phyloP scores from a whole-genome alignment of 2,113 vertebrate genomes.

The Hirundichthys speculiger region DNA sequence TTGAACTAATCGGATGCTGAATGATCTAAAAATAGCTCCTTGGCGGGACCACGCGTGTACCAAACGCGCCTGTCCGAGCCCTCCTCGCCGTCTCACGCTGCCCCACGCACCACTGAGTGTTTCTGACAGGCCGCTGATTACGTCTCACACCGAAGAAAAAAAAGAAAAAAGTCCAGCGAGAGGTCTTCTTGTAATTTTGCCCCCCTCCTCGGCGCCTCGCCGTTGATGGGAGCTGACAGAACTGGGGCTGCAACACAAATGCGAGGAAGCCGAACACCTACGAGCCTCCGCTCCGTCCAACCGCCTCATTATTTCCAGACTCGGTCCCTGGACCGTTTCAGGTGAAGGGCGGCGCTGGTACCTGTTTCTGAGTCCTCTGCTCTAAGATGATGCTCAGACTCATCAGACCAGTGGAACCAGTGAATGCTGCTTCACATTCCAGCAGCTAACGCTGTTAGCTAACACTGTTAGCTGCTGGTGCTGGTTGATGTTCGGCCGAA shows the following conservation, averaged over 20 bases:
- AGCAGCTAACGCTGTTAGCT: no score
- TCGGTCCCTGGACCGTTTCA: slow-evolving; percentile 12
- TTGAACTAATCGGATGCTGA: no score
- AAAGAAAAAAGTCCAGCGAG: not conserved
- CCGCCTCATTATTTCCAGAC: slow-evolving; percentile 35
- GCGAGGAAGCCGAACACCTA: slow-evolving; percentile 32
- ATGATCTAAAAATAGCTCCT: no score
- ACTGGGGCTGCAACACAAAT: slow-evolving; percentile 57
- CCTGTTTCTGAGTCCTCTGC: not conserved
- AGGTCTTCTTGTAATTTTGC: slow-evolving; percentile 36
- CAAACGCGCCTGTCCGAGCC: not conserved
- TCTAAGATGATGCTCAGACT: no score
- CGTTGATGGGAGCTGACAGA: slow-evolving; percentile 66
- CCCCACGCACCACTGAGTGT: not conserved
- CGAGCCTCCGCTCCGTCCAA: slow-evolving; percentile 29
- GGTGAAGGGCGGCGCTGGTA: not conserved
- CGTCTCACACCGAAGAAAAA: slow-evolving; percentile 11
- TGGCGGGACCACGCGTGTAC: no score
- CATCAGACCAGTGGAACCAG: no score
- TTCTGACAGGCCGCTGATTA: slow-evolving; percentile 43
- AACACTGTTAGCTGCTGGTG: no score
- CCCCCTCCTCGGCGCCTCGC: slow-evolving; percentile 4
- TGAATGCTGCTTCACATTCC: no score
- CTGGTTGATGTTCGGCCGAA: no score
- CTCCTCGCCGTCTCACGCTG: not conserved